Evolutionary conservation across 2,113 vertebrate species (phyloP).

Genomic region (Channa argus): DNA sequence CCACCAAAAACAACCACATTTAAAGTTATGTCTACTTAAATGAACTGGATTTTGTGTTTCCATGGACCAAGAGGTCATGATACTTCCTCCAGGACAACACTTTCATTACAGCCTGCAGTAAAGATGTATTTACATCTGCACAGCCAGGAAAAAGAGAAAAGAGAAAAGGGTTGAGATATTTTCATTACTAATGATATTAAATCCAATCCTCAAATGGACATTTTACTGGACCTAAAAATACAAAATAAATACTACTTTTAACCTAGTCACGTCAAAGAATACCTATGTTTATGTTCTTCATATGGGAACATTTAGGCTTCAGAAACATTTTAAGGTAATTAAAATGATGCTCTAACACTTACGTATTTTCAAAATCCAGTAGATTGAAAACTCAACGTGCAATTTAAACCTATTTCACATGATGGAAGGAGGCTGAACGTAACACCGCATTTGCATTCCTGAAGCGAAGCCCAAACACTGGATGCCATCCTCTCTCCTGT

Average conservation of each 20-base stretch:
- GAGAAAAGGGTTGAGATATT: no score
- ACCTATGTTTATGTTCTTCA: no score
- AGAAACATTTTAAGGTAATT: not conserved
- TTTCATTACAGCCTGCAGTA: no score
- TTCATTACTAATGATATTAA: not conserved
- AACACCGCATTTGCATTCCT: conserved; percentile 32
- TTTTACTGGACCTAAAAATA: not conserved
- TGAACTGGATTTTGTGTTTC: no score
- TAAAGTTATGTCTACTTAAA: no score
- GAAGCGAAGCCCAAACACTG: conserved; percentile 14
- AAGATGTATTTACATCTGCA: no score
- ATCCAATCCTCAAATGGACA: not conserved
- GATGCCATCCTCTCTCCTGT: conserved; percentile 30
- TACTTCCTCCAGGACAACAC: no score
- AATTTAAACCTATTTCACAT: conserved; percentile 1
- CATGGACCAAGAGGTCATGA: no score
- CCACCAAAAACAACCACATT: no score
- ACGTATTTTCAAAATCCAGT: not conserved
- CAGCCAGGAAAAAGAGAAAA: no score
- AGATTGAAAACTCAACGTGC: not conserved
- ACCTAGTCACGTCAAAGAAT: not conserved
- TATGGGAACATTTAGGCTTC: not conserved
- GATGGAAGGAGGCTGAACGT: conserved; percentile 2
- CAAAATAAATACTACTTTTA: not conserved
- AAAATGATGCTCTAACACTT: not conserved